These are phyloP conservation scores for Deilephila porcellus DNA, from an alignment of 2,888 invertebrate species.

Conservation along the genomic window DNA sequence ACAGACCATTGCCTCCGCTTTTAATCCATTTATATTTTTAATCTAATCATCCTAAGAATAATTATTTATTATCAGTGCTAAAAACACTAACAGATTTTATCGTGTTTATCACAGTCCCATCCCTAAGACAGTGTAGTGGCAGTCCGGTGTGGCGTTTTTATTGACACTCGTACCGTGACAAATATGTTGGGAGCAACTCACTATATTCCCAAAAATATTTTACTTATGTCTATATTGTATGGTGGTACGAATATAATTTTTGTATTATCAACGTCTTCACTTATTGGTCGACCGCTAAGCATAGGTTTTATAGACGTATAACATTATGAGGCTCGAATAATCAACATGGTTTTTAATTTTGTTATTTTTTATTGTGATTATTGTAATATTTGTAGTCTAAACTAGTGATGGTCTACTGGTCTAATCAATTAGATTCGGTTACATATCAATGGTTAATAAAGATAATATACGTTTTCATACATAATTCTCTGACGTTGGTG, in stretches of 20 bases:
- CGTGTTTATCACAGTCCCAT: conserved; percentile 40
- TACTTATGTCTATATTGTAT: not conserved
- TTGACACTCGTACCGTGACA: conserved; percentile 84
- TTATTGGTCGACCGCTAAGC: too few species aligned
- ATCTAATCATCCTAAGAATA: not conserved
- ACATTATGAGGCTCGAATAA: too few species aligned
- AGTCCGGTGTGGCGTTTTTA: conserved; percentile 84
- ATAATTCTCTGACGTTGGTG: not conserved
- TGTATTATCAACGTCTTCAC: too few species aligned
- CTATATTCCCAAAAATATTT: conserved; percentile 26
- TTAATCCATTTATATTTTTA: not conserved
- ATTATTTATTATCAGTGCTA: not conserved
- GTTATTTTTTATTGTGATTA: too few species aligned
- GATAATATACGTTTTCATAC: not conserved
- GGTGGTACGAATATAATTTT: not conserved
- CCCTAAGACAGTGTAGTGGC: conserved; percentile 70
- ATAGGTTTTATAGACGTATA: too few species aligned
- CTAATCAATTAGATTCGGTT: too few species aligned
- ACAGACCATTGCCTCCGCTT: not conserved
- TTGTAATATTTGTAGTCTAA: too few species aligned
- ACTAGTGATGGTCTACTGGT: too few species aligned
- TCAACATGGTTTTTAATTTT: too few species aligned
- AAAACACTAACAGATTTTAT: not conserved
- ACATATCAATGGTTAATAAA: too few species aligned
- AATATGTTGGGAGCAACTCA: conserved; percentile 73